Conservation (phyloP, 2,113 vertebrate genomes). For the Scopus umbretta region DNA sequence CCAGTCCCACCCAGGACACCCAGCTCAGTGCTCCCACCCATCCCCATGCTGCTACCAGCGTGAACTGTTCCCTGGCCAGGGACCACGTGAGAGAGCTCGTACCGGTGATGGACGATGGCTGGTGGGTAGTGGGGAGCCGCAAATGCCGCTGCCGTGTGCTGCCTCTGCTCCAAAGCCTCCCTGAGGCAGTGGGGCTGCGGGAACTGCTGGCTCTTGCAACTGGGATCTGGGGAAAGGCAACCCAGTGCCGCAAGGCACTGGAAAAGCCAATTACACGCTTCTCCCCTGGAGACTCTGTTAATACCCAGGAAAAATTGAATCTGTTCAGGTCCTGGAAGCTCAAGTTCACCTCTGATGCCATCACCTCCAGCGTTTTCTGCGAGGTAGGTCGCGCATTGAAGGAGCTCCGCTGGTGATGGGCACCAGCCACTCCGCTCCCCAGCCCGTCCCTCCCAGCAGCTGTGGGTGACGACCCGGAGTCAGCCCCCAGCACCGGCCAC, state of each 20-base stretch:
- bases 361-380: neutral
- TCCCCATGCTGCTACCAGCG: neutral
- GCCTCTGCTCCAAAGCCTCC: neutral
- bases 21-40: accelerated
- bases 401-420: neutral
- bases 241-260: neutral
- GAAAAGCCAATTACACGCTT: neutral
- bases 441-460: neutral
- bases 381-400: accelerated
- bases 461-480: accelerated
- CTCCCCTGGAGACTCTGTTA: neutral
- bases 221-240: neutral
- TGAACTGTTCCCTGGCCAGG: neutral
- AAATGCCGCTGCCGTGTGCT: accelerated
- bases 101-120: neutral
- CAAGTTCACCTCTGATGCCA: neutral
- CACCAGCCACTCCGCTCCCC: neutral
- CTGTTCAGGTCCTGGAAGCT: neutral
- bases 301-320: neutral
- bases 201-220: neutral
- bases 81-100: accelerated
- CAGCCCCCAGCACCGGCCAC: neutral
- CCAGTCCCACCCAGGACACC: neutral
- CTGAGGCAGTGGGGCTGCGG: accelerated
- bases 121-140: neutral